Conservation (phyloP, 2,888 invertebrate genomes). For the Leptothorax acervorum region DNA sequence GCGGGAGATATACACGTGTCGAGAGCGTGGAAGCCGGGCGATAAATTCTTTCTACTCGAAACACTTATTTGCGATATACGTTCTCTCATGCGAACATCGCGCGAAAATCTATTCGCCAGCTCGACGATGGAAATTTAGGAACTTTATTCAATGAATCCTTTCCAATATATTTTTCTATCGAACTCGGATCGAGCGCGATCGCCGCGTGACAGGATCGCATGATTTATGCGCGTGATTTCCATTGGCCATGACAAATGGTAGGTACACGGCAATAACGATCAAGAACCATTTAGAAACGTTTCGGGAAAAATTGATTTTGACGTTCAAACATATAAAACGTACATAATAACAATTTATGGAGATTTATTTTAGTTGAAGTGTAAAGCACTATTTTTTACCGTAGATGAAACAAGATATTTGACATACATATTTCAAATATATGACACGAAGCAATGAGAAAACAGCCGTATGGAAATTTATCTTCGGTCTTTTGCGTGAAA, state of each 20-base stretch:
- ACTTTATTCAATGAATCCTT: conserved; percentile 57
- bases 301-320: conserved; percentile 45
- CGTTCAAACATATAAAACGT: not conserved
- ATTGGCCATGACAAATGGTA: conserved; percentile 61
- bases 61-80: conserved; percentile 57
- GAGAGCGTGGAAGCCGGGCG: conserved; percentile 54
- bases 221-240: conserved; percentile 65
- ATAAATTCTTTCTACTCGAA: conserved; percentile 57
- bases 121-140: conserved; percentile 53
- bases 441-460: not conserved
- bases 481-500: not conserved
- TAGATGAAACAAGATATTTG: not conserved
- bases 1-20: conserved; percentile 56
- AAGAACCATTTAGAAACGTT: conserved; percentile 48
- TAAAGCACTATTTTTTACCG: not conserved
- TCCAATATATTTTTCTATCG: conserved; percentile 40
- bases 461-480: not conserved
- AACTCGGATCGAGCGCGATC: conserved; percentile 50
- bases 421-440: conserved; percentile 1
- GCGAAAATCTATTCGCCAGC: conserved; percentile 54
- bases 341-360: conserved; percentile 28
- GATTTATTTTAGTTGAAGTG: conserved; percentile 2
- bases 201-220: conserved; percentile 51
- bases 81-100: conserved; percentile 50
- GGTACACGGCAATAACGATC: conserved; percentile 46